phyloP scores from a whole-genome alignment of 2,797 vertebrate species.

The Hippocampus kuda region DNA sequence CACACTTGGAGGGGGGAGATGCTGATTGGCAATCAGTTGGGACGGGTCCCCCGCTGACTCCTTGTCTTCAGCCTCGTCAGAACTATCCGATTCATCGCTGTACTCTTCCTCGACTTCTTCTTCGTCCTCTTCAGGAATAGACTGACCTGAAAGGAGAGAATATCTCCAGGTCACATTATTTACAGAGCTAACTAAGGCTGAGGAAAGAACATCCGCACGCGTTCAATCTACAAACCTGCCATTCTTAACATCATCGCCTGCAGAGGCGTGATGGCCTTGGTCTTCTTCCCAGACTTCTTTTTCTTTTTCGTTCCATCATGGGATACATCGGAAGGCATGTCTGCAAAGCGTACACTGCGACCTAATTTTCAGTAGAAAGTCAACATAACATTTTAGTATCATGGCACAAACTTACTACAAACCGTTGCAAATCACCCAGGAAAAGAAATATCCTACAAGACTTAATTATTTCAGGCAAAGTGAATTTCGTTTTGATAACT shows the following conservation, averaged over 20 bases:
- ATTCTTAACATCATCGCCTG: constrained; percentile 99
- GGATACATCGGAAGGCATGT: constrained; percentile 68
- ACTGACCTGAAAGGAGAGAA: constrained; percentile 73
- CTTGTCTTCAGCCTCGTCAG: constrained; percentile 71
- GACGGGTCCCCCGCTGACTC: constrained; percentile 64
- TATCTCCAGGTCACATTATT: background rate
- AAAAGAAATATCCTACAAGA: background rate
- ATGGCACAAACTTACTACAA: background rate
- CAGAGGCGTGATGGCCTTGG: constrained; percentile 91
- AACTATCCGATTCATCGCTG: constrained; percentile 74
- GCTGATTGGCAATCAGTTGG: constrained; percentile 41
- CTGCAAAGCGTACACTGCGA: constrained; percentile 89
- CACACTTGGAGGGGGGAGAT: constrained; percentile 52
- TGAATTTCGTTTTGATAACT: background rate
- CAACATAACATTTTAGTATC: background rate
- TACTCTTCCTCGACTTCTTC: constrained; percentile 87
- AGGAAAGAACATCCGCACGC: background rate
- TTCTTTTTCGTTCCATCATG: constrained; percentile 76
- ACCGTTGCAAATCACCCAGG: too few relatives aligned
- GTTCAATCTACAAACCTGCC: constrained; percentile 73
- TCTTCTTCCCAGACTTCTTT: constrained; percentile 80
- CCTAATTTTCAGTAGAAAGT: constrained; percentile 49
- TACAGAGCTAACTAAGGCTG: background rate
- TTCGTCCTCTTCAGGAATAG: constrained; percentile 86
- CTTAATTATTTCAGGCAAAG: background rate